phyloP scores from a whole-genome alignment of 2,797 vertebrate species.

The Danio albolineatus region DNA sequence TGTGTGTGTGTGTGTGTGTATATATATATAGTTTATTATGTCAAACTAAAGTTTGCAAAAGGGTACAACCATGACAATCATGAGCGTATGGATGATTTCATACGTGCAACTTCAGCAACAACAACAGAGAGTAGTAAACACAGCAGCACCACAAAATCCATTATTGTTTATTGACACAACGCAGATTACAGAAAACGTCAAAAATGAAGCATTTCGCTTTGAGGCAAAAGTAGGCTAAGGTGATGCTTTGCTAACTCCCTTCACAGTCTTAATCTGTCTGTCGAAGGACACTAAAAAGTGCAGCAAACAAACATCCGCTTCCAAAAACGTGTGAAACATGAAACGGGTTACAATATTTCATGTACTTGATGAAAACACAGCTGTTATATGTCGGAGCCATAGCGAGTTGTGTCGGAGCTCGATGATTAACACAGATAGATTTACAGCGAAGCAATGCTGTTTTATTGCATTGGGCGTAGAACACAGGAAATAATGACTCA shows the following conservation, averaged over 20 bases:
- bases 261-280: not conserved
- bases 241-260: not conserved
- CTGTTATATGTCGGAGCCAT: not conserved
- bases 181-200: not conserved
- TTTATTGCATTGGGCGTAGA: slow-evolving; percentile 4
- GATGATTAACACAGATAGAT: slow-evolving; percentile 8
- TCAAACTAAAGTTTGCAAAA: slow-evolving; percentile 18
- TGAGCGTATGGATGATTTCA: not conserved
- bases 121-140: not conserved
- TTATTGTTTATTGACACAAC: not conserved
- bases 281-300: slow-evolving; percentile 3
- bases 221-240: not conserved
- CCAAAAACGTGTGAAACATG: not conserved
- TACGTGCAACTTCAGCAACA: not conserved
- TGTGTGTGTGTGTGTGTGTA: too few species aligned
- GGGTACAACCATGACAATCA: not conserved
- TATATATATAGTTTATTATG: not conserved
- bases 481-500: slow-evolving; percentile 7
- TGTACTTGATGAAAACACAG: not conserved
- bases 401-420: slow-evolving; percentile 2
- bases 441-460: not conserved
- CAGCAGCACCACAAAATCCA: not conserved
- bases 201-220: not conserved
- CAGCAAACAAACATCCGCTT: slow-evolving; percentile 22
- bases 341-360: not conserved